Evolutionary conservation across 2,888 invertebrate species (phyloP), one percentile per base, ranked within the genome.

Genomic region (Cabera pusaria): DNA sequence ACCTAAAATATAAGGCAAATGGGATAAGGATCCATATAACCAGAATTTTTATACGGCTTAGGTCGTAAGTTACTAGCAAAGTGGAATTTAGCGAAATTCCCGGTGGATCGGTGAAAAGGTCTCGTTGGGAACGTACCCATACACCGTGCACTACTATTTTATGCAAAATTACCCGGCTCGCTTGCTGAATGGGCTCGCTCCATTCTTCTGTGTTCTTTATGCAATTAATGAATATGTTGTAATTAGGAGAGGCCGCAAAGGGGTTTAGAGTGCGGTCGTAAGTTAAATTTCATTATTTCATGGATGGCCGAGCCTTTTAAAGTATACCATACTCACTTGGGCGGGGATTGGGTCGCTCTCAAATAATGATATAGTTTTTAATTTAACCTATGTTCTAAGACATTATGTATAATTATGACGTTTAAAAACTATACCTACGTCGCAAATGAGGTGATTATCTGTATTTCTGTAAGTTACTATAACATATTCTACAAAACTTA

Each of bases 161-260:
- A 46, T 37, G 37, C 45, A 31, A 44, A 46, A 49, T 49, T 52
- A 44, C 43, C n/a, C n/a, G n/a, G n/a, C n/a, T n/a, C n/a, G 43
- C 38, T 40, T 26, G 27, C 20, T 12, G 12, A 39, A 36, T 16
- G 12, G 21, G 27, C 9, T 28, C 22, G 20, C 24, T n/a, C n/a
- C 40, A 40, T 29, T 29, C 20, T 43, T 32, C 24, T 21, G 7
- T 9, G 23, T 9, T 35, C 27, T 32, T 31, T 31, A 39, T 28
- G 22, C 9, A 33, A 29, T 36, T 36, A 44, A 36, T 32, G 32
- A 36, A 36, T 39, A 39, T 25, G 24, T 17, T 25, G 21, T 42
- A 32, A 37, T 40, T 36, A 36, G 26, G 21, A 26, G 23, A 24
- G 39, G 27, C 20, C n/a, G 27, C 18, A 14, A 33, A 24, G 33